phyloP scores from a whole-genome alignment of 92 coral and sea anemone species.

The Zoanthus solanderi region DNA sequence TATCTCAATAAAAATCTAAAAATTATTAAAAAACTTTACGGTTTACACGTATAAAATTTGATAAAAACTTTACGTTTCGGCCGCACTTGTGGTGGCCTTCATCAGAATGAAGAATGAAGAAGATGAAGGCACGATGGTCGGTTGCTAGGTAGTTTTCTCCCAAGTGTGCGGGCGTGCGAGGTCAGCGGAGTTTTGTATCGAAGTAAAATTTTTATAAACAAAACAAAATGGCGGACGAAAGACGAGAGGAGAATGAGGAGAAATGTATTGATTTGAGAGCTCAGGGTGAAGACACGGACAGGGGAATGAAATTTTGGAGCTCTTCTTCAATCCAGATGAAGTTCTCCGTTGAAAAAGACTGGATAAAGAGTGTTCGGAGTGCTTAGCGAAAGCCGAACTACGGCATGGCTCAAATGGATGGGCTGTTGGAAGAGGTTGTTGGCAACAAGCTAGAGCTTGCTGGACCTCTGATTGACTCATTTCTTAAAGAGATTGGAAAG shows the following conservation, averaged over 20 bases:
- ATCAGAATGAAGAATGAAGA: too few species aligned
- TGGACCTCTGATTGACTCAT: slow-evolving; percentile 56
- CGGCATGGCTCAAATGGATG: slow-evolving; percentile 64
- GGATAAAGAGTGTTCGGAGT: slow-evolving; percentile 41
- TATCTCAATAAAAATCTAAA: too few species aligned
- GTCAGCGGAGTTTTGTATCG: slow-evolving; percentile 26
- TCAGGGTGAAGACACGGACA: slow-evolving; percentile 18
- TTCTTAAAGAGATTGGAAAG: background rate
- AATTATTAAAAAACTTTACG: too few species aligned
- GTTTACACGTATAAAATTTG: too few species aligned
- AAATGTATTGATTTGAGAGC: slow-evolving; percentile 38
- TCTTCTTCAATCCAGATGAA: slow-evolving; percentile 44
- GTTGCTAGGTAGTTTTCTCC: background rate
- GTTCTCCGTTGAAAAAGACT: slow-evolving; percentile 46
- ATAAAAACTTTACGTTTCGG: too few species aligned
- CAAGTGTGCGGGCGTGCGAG: slow-evolving; percentile 41
- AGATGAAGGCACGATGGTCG: slow-evolving; percentile 18
- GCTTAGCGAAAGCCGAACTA: slow-evolving; percentile 59
- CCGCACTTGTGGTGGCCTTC: too few species aligned
- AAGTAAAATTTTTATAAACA: background rate
- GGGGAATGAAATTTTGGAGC: slow-evolving; percentile 51
- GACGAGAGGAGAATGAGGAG: slow-evolving; percentile 4
- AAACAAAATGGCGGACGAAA: slow-evolving; percentile 21
- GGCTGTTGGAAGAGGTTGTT: slow-evolving; percentile 55
- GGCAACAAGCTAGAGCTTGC: slow-evolving; percentile 57